phyloP scores from a whole-genome alignment of 2,888 invertebrate genomes.

The Sphinx pinastri region DNA sequence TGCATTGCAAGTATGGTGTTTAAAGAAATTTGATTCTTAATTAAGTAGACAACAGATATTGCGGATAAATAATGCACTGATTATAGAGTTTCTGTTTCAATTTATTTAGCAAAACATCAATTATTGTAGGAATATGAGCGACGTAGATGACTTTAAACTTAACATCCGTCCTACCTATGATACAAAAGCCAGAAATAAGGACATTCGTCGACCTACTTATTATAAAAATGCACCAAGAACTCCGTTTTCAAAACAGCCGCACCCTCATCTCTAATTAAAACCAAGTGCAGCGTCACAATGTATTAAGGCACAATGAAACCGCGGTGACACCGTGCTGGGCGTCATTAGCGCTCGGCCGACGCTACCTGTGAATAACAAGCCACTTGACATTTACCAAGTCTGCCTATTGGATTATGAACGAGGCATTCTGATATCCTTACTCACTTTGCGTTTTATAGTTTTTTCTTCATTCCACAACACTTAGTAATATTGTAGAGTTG shows the following conservation, averaged over 20 bases:
- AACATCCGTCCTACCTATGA: no score
- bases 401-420: conserved; percentile 3
- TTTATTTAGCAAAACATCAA: no score
- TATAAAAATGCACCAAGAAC: neutral
- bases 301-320: conserved; percentile 6
- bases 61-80: no score
- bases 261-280: conserved; percentile 6
- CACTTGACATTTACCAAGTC: conserved; percentile 16
- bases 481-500: neutral
- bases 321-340: neutral
- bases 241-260: neutral
- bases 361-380: conserved; percentile 3
- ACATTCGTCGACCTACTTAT: neutral
- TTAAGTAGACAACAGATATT: no score
- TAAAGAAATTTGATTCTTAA: no score
- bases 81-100: no score
- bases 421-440: conserved; percentile 3
- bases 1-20: no score
- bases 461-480: neutral
- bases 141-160: no score
- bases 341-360: neutral
- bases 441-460: neutral
- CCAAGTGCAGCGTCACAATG: neutral
- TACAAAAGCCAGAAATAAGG: no score
- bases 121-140: no score